Percentiles rank a stretch among this genome's conserved stretches.
Evolutionary conservation across 2,888 invertebrate species (phyloP).

Genomic region (Hybos culiciformis): DNA sequence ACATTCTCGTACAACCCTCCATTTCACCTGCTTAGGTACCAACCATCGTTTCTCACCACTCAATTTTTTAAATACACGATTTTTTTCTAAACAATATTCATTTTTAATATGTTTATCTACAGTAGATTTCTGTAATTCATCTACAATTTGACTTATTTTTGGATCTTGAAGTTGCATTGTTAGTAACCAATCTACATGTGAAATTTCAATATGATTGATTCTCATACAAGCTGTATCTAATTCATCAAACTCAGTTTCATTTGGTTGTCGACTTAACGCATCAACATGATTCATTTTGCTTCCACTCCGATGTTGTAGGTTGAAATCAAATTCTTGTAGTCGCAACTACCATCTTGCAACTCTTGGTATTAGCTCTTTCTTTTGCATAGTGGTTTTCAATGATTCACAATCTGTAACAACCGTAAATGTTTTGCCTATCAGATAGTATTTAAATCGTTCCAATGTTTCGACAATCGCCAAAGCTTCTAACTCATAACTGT

Average conservation of each 20-base stretch:
- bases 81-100: slow-evolving; percentile 4
- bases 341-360: slow-evolving; percentile 5
- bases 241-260: too few species aligned
- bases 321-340: slow-evolving; percentile 8
- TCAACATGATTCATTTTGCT: slow-evolving; percentile 6
- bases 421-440: neutral
- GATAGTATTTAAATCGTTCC: neutral
- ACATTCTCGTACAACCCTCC: slow-evolving; percentile 13
- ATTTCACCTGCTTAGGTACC: slow-evolving; percentile 12
- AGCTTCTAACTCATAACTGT: slow-evolving; percentile 5
- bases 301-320: slow-evolving; percentile 6
- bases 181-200: too few species aligned
- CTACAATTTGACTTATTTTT: neutral
- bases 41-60: slow-evolving; percentile 9
- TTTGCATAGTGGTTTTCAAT: slow-evolving; percentile 5
- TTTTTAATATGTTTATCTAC: neutral
- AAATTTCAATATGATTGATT: too few species aligned
- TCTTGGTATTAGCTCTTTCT: slow-evolving; percentile 8
- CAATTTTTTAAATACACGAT: slow-evolving; percentile 10
- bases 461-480: slow-evolving; percentile 4
- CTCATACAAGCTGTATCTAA: too few species aligned
- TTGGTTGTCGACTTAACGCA: slow-evolving; percentile 3
- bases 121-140: neutral
- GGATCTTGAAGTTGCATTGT: neutral
- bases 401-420: slow-evolving; percentile 8